Base-by-base conservation (phyloP, 2,888 invertebrate genomes). In the Cephus pulcher region DNA sequence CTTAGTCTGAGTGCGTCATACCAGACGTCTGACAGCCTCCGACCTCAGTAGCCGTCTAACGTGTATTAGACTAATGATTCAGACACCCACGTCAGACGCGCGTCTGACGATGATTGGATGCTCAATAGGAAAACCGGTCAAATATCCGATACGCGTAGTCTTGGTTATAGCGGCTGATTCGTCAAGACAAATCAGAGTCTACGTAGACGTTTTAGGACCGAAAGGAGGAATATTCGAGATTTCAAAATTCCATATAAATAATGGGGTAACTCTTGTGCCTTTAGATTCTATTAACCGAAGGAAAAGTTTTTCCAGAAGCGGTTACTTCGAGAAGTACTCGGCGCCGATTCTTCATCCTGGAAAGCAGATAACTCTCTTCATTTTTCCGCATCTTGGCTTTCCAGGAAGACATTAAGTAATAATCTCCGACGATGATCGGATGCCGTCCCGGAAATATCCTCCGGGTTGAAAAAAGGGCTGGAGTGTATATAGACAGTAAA, bases 31-130 rank as follows among this genome's bases (percentile, higher is more conserved):
- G 79, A 82, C 85, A 82, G 83, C 81, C 82, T 84, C 84, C 82
- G 88, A 87, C 88, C 87, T 86, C 86, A 84, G 81, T 86, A 80
- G 83, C 56, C 23, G 23, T 9, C 23, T 56, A 56, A 56, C 56
- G 56, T 37, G 87, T 87, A 89, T 89, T 85, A 85, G 87, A 88
- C 89, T 90, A 90, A 90, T 88, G 89, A 88, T 85, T 87, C 88
- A 84, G 89, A 86, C 87, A 87, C 84, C 80, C 80, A 79, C 80
- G 80, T 82, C 86, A 83, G 85, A 80, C 84, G 15, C 23, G 56
- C 9, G 56, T 56, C 56, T 56, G 56, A 56, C 56, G 56, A 56
- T 56, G 23, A 56, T 15, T 23, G 56, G 23, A 56, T 23, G 23
- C 23, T 56, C 56, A 0, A 15, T 40, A 15, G 6, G 15, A 40